These are phyloP conservation scores for Diarsia rubi DNA, from an alignment of 2,888 invertebrate genomes.

Conservation along the genomic window DNA sequence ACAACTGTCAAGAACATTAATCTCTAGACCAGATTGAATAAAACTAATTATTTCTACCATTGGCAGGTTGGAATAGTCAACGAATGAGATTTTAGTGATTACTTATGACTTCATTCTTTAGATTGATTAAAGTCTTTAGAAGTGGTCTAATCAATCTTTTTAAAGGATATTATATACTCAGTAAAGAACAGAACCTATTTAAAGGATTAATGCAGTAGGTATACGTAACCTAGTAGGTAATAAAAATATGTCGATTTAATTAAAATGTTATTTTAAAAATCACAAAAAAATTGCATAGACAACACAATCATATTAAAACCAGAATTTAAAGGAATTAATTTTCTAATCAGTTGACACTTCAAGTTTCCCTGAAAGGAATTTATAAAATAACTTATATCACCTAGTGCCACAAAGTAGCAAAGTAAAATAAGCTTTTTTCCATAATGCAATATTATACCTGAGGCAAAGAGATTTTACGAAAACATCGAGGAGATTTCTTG, in stretches of 20 bases:
- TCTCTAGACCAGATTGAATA: constrained; percentile 9
- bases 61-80: constrained; percentile 3
- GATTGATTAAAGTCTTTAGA: not conserved
- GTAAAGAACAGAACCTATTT: not conserved
- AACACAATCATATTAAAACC: not conserved
- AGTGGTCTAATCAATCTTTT: not conserved
- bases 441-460: not conserved
- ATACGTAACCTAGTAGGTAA: not conserved
- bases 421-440: not conserved
- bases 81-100: constrained; percentile 3
- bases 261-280: not conserved
- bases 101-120: constrained; percentile 7
- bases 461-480: not conserved
- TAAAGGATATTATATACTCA: not conserved
- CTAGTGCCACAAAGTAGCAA: not conserved
- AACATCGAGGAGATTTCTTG: not conserved
- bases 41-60: constrained; percentile 3
- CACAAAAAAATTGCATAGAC: not conserved
- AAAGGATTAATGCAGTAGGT: not conserved
- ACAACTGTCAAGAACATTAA: constrained; percentile 35
- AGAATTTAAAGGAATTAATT: not conserved
- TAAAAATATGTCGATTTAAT: not conserved
- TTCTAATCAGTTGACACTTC: constrained; percentile 4
- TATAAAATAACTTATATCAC: constrained; percentile 28
- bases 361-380: constrained; percentile 29